Base-by-base conservation (phyloP, 2,113 vertebrate species). In the Petroica traversi region DNA sequence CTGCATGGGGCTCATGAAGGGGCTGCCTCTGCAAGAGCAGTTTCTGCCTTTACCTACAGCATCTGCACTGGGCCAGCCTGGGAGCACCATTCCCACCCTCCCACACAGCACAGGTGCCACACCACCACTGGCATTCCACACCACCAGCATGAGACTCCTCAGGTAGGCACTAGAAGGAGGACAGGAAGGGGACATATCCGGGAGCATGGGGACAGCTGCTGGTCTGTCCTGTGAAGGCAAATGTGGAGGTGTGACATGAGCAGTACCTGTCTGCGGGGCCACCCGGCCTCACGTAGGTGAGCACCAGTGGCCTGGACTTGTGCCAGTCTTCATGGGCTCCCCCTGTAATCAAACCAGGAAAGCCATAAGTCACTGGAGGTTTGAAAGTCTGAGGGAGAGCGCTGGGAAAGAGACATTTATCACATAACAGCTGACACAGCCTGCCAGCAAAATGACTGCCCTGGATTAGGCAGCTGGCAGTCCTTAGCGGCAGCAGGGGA, bases 311-410 rank as follows among this genome's bases (percentile, higher is more conserved):
- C 79, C 99, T 98, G 86, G 99, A 99, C 97, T 99, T 99, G 92
- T 99, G 99, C 98, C 98, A 98, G 73, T 99, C 99, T 97, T 99
- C 99, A 20, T 99, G 99, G 87, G 99, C 99, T 61, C 99, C 99
- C 74, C 99, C 99, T 99, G 89, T 33, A 98, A 97, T 9, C 84
- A 89, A 75, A 96, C 23, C 63, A 1, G 57, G 84, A 94, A 92
- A 96, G 68, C 45, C 2, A 0, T 82, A 33, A 92, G 41, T 69
- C 94, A 95, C 41, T 3, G 5, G 41, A 76, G 81, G 48, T 46
- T 77, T 75, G 41, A n/a, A 88, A 89, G 55, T 24, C 63, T 73
- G 75, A 94, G 41, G 28, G 64, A 77, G 59, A 80, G 82, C 8
- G 7, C 64, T 69, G 59, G 63, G 78, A 46, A 87, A 73, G 40